A percentile compares a stretch with the other conserved stretches of the same genome.
phyloP scores from a whole-genome alignment of 2,888 invertebrate species.

The Temnothorax ravouxi region DNA sequence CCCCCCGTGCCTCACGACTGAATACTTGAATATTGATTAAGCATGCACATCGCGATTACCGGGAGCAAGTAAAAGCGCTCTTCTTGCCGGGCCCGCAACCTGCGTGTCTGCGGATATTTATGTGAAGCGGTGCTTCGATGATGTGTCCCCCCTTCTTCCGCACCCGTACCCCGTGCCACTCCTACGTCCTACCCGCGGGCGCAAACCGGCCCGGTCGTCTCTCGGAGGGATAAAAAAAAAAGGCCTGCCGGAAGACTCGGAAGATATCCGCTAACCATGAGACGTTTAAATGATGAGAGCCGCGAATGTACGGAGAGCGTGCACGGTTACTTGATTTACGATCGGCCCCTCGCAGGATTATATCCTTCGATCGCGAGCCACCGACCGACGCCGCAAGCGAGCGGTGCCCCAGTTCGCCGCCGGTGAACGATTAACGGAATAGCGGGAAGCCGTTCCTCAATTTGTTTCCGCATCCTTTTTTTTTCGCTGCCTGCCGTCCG shows the following conservation, averaged over 20 bases:
- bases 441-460: constrained; percentile 50
- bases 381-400: constrained; percentile 33
- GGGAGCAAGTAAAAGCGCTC: constrained; percentile 70
- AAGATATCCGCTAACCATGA: constrained; percentile 46
- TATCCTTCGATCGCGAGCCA: constrained; percentile 48
- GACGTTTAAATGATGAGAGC: constrained; percentile 43
- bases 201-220: not conserved
- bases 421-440: constrained; percentile 49
- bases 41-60: constrained; percentile 79
- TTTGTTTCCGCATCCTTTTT: constrained; percentile 33
- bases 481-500: not conserved
- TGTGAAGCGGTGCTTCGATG: constrained; percentile 58
- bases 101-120: constrained; percentile 79
- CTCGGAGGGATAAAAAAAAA: constrained; percentile 40
- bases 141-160: constrained; percentile 6
- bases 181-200: constrained; percentile 17
- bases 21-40: constrained; percentile 82
- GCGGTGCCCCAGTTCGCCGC: constrained; percentile 39
- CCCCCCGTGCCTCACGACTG: constrained; percentile 58
- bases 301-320: constrained; percentile 25
- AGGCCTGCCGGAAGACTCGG: constrained; percentile 45
- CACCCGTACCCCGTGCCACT: not conserved
- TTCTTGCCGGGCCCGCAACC: constrained; percentile 57
- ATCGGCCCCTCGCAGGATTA: constrained; percentile 50
- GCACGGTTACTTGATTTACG: constrained; percentile 58